These are phyloP conservation scores for Mesochorus sp. DNA, from an alignment of 2,888 invertebrate species.

Conservation along the genomic window DNA sequence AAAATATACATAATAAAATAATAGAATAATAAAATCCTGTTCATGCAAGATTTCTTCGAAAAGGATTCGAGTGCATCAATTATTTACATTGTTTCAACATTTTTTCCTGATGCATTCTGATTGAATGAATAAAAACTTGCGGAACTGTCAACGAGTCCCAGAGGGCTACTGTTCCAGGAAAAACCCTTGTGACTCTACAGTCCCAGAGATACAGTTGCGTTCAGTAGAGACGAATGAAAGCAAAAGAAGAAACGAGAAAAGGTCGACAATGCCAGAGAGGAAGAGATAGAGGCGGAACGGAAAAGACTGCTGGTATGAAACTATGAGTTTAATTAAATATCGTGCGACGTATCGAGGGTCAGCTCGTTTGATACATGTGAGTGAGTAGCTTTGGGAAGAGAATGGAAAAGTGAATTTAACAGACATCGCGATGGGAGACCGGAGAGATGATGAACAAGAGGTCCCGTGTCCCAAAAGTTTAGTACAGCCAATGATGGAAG, in stretches of 20 bases:
- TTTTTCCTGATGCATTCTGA: no score
- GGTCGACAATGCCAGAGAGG: slow-evolving; percentile 62
- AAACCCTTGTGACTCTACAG: slow-evolving; percentile 77
- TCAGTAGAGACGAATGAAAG: slow-evolving; percentile 23
- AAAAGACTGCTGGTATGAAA: slow-evolving; percentile 49
- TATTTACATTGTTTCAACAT: no score
- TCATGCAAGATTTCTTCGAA: no score
- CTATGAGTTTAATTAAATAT: slow-evolving; percentile 77
- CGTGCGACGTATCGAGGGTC: slow-evolving; percentile 74
- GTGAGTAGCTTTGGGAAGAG: slow-evolving; percentile 37
- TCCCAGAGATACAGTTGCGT: slow-evolving; percentile 60
- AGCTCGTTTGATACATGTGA: slow-evolving; percentile 42
- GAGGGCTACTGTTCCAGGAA: slow-evolving; percentile 64
- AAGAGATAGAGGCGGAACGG: slow-evolving; percentile 41
- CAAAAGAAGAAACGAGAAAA: slow-evolving; percentile 53
- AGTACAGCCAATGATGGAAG: no score
- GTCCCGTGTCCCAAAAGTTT: no score
- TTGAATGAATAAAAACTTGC: slow-evolving; percentile 17
- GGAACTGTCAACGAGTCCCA: slow-evolving; percentile 74
- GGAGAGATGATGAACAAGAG: no score
- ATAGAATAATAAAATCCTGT: no score
- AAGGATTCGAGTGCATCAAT: no score
- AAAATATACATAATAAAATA: no score
- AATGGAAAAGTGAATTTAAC: slow-evolving; percentile 40
- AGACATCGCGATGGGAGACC: no score